Evolutionary conservation across 2,113 vertebrate species (phyloP).

Genomic region (Archilochus colubris): DNA sequence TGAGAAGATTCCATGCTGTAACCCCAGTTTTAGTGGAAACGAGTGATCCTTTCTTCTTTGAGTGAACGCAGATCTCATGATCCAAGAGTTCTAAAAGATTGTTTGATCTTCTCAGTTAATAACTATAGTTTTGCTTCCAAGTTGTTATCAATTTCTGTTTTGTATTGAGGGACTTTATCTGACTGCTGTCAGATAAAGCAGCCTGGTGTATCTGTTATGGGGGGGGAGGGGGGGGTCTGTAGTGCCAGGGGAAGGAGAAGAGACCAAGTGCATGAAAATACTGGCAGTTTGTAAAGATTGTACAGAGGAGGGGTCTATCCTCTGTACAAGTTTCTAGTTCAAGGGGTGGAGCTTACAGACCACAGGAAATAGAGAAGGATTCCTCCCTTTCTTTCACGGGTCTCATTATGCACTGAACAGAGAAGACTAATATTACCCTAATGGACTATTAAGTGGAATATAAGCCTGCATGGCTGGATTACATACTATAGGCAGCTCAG

Average conservation of each 20-base stretch:
- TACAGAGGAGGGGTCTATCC: not conserved
- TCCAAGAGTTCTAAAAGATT: not conserved
- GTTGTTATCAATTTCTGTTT: not conserved
- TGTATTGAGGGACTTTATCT: not conserved
- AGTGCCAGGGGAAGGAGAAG: not conserved
- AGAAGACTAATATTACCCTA: not conserved
- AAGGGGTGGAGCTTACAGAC: not conserved
- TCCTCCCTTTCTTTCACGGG: not conserved
- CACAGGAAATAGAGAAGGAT: not conserved
- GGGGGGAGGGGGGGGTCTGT: not conserved
- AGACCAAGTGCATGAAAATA: not conserved
- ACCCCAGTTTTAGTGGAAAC: not conserved
- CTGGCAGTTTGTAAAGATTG: not conserved
- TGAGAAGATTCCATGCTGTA: not conserved
- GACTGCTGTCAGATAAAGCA: not conserved
- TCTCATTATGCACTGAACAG: not conserved
- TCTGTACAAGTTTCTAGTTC: not conserved
- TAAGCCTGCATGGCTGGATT: conserved; percentile 30
- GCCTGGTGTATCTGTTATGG: not conserved
- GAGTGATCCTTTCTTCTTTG: not conserved
- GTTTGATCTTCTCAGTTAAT: not conserved
- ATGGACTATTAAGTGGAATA: conserved; percentile 66
- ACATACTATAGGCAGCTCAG: not conserved
- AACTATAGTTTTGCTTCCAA: not conserved
- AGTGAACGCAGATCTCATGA: not conserved